These are phyloP conservation scores for Xestia sexstrigata DNA, from an alignment of 2,888 invertebrate species.

Conservation along the genomic window DNA sequence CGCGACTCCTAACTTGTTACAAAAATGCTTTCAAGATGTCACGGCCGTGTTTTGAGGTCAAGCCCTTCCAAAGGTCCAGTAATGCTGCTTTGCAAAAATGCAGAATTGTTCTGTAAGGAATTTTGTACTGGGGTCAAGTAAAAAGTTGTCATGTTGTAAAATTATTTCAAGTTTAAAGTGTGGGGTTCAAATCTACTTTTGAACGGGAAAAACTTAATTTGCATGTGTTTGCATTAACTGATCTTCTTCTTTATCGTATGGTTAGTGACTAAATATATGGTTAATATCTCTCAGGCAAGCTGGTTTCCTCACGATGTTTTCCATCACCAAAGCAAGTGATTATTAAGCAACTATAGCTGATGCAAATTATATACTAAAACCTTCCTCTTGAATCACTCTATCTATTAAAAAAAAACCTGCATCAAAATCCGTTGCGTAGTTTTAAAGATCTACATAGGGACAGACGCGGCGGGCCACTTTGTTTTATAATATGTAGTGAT, in stretches of 20 bases:
- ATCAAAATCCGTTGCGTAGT: too few relatives aligned
- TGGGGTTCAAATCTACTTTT: neutral
- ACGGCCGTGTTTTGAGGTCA: slow-evolving; percentile 29
- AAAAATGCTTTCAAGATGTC: slow-evolving; percentile 17
- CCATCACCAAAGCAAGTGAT: too few relatives aligned
- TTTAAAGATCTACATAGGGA: too few relatives aligned
- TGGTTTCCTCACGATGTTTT: too few relatives aligned
- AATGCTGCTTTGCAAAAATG: slow-evolving; percentile 26
- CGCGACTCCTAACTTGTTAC: neutral
- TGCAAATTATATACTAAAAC: too few relatives aligned
- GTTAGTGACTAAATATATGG: neutral
- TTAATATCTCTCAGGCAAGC: too few relatives aligned
- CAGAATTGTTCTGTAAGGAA: slow-evolving; percentile 1
- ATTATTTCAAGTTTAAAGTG: neutral
- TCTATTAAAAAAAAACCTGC: too few relatives aligned
- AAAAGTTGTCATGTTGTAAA: neutral
- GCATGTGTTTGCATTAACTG: neutral
- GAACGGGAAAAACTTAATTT: neutral
- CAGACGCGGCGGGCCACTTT: too few relatives aligned
- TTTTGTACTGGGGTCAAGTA: neutral
- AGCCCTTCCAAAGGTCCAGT: slow-evolving; percentile 14
- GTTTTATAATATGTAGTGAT: too few relatives aligned
- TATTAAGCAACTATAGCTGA: too few relatives aligned
- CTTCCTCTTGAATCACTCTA: too few relatives aligned
- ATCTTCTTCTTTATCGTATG: too few relatives aligned